Base-by-base conservation (phyloP, 64 coral and sea anemone species). In the Stichodactyla helianthus region DNA sequence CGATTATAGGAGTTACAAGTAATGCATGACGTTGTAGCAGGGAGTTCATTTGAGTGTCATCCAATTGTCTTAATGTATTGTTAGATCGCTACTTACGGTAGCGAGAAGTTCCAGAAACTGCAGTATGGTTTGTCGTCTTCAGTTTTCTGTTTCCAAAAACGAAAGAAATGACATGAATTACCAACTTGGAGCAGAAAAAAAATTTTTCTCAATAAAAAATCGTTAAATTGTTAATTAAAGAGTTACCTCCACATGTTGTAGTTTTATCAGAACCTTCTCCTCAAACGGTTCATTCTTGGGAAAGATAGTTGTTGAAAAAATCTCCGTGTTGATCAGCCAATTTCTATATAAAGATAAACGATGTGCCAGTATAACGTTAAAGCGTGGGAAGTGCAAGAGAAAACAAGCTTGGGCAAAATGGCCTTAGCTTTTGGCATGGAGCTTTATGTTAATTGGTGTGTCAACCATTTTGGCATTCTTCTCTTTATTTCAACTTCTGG, bases 91-190 rank as follows among this genome's bases (percentile, higher is more conserved):
- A 50, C 77, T 79, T 13, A 79, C 77, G 28, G 77, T 5, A 79
- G 51, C 10, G 77, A 79, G 77, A 50, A 79, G 50, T 79, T 79
- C 77, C 77, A 79, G 77, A 79, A 79, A 52, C 77, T 79, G 50
- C 77, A 79, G 26, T 79, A 17, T 14, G 17, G 27, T 1, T 51
- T 50, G 26, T 2, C 28, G 28, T 11, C 4, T 8, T 28, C 28
- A 0, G 5, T 79, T 79, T 31, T 50, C 62, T 65, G 4, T 65
- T 65, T 5, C 1, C 18, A 65, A 18, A 65, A 84, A 14, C 10
- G 54, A 83, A 18, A 7, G 53, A 58, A 53, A 83, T 5, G 17
- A 0, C 82, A 54, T 20, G 17, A 1, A 58, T 22, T 54, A 59
- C 19, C 5, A 15, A 10, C 76, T 51, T 35, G 4, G 25, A 51